These are phyloP conservation scores for Anodontia alba DNA, from an alignment of 2,888 invertebrate species.

Conservation along the genomic window DNA sequence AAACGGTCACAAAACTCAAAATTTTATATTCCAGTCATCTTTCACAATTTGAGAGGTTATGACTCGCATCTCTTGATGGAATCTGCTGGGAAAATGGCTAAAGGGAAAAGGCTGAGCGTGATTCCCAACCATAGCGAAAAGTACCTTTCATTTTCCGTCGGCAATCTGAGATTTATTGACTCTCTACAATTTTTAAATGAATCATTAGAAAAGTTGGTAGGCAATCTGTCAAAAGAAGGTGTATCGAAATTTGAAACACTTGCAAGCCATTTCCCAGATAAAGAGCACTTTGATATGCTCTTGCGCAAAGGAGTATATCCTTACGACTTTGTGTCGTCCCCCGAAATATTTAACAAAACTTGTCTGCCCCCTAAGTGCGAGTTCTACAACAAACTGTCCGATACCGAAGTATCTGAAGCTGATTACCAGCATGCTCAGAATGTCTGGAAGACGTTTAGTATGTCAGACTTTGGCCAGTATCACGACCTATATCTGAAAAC, in stretches of 20 bases:
- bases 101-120: slow-evolving; percentile 37
- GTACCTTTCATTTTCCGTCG: slow-evolving; percentile 60
- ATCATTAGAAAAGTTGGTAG: slow-evolving; percentile 39
- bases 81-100: slow-evolving; percentile 28
- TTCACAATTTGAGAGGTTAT: slow-evolving; percentile 49
- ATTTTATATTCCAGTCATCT: slow-evolving; percentile 43
- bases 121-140: slow-evolving; percentile 65
- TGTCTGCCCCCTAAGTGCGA: not conserved
- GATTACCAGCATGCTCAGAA: too few relatives aligned
- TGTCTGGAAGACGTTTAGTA: too few relatives aligned
- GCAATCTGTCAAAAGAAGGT: slow-evolving; percentile 11
- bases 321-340: slow-evolving; percentile 4
- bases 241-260: not conserved
- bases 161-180: slow-evolving; percentile 63
- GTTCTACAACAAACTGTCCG: slow-evolving; percentile 10
- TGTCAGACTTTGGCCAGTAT: slow-evolving; percentile 31
- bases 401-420: slow-evolving; percentile 3
- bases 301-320: slow-evolving; percentile 46
- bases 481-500: slow-evolving; percentile 47
- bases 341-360: not conserved
- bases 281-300: slow-evolving; percentile 14
- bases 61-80: slow-evolving; percentile 39
- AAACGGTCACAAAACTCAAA: not conserved
- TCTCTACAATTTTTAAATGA: slow-evolving; percentile 36
- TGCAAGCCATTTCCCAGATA: too few relatives aligned